Conservation (phyloP, 2,888 invertebrate species). For the Tenodera sinensis region DNA sequence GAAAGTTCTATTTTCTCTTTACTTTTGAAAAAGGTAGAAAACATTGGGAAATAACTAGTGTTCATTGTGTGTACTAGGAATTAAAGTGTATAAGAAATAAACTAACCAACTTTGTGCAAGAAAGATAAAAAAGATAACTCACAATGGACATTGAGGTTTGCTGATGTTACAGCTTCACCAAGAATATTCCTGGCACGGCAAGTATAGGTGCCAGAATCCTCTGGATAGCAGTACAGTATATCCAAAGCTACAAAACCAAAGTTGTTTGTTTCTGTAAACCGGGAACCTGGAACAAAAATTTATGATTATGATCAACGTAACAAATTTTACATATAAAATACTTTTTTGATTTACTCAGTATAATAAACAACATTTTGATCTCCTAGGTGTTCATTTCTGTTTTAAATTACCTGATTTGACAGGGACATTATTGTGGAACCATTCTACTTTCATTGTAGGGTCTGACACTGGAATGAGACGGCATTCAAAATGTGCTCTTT, state of each 20-base stretch:
- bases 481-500: conserved; percentile 92
- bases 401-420: conserved; percentile 67
- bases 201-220: conserved; percentile 95
- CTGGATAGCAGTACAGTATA: conserved; percentile 91
- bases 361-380: neutral
- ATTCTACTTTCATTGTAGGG: conserved; percentile 88
- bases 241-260: conserved; percentile 97
- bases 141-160: conserved; percentile 78
- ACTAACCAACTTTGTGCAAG: no score
- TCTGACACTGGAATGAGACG: conserved; percentile 92
- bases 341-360: neutral
- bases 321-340: neutral
- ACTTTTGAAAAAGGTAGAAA: no score
- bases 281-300: conserved; percentile 56
- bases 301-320: neutral
- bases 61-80: no score
- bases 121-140: conserved; percentile 41
- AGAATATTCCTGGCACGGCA: conserved; percentile 87
- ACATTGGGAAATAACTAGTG: no score
- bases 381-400: neutral
- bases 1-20: no score
- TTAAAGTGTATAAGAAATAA: no score
- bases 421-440: conserved; percentile 90
- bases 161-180: conserved; percentile 91
- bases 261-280: conserved; percentile 93